A percentile compares a stretch with the other conserved stretches of the same genome.
phyloP scores from a whole-genome alignment of 2,797 vertebrate genomes.

The Percopsis omiscomaycus region DNA sequence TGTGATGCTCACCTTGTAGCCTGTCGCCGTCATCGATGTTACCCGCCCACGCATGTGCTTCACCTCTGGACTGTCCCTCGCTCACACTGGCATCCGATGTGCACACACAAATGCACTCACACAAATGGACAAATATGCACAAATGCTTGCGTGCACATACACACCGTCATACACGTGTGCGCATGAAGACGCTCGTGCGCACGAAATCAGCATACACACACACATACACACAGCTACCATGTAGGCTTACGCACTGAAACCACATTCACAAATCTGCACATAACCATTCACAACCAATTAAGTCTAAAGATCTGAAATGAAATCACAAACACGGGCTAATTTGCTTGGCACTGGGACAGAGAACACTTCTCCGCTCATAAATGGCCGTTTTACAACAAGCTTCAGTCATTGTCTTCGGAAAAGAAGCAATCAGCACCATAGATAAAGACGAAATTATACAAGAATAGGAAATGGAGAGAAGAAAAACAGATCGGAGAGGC shows the following conservation, averaged over 20 bases:
- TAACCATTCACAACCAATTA: conserved; percentile 42
- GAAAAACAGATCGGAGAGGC: conserved; percentile 16
- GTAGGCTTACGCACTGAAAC: too few relatives aligned
- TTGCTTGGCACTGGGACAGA: conserved; percentile 40
- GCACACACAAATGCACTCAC: background rate
- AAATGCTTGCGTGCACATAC: conserved; percentile 8
- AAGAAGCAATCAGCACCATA: conserved; percentile 53
- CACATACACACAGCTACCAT: background rate
- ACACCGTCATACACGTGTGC: conserved; percentile 4
- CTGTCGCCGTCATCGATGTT: too few relatives aligned
- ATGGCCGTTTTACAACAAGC: conserved; percentile 38
- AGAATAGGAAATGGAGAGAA: conserved; percentile 28
- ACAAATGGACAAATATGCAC: conserved; percentile 1
- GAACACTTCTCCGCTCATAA: conserved; percentile 40
- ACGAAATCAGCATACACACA: background rate
- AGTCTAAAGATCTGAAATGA: conserved; percentile 61
- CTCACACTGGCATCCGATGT: conserved; percentile 8
- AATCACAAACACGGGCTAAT: conserved; percentile 65
- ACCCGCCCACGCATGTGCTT: too few relatives aligned
- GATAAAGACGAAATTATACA: conserved; percentile 57
- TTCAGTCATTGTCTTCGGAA: conserved; percentile 56
- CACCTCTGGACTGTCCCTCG: background rate
- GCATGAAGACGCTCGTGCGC: background rate
- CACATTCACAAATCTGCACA: background rate
- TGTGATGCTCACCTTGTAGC: conserved; percentile 27